Conservation (phyloP, 1,140 invertebrate species). For the Hirudo medicinalis region DNA sequence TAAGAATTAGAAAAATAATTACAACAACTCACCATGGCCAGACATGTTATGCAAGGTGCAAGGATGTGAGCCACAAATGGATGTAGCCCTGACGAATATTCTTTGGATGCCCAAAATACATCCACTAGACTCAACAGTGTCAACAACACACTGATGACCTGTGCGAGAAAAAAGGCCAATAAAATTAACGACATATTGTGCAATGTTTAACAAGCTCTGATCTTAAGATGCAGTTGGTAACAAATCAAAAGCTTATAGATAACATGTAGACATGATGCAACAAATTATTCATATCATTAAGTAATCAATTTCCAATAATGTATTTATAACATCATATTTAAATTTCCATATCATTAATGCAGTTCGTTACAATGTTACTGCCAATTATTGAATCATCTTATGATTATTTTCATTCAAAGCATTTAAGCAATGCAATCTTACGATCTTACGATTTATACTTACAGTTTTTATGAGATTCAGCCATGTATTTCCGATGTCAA, state of each 20-base stretch:
- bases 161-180: no score
- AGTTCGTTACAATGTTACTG: neutral
- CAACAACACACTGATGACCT: conserved; percentile 2
- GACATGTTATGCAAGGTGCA: neutral
- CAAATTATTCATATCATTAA: neutral
- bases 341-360: neutral
- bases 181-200: no score
- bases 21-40: conserved; percentile 14
- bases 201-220: no score
- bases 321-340: neutral
- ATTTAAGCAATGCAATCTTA: neutral
- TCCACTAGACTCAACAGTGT: neutral
- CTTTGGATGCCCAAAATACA: neutral
- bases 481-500: conserved; percentile 6
- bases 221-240: no score
- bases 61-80: conserved; percentile 10
- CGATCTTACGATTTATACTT: neutral
- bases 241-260: no score
- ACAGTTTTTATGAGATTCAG: conserved; percentile 9
- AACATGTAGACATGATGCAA: no score
- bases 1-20: neutral
- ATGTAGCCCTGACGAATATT: neutral
- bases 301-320: neutral
- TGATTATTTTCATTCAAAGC: neutral
- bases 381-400: neutral